Evolutionary conservation across 2,113 vertebrate genomes (phyloP), one percentile per base, ranked within the genome.

Genomic region (Suncus etruscus): DNA sequence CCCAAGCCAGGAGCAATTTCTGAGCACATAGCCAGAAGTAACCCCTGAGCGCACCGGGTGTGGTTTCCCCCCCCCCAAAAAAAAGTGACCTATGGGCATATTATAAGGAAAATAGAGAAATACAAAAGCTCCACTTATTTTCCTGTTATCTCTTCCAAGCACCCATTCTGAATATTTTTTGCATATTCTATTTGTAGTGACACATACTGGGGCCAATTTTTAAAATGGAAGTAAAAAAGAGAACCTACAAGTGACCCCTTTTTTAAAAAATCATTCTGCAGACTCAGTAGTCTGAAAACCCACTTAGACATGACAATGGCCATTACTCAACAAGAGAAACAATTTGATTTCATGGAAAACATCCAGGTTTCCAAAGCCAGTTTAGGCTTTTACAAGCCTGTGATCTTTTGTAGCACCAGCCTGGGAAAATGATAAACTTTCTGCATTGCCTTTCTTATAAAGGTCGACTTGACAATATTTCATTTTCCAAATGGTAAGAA

Each of bases 261-360:
- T 25, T 87, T 94, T 54, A 25, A 78, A 94, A 86, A 79, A 27
- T 16, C 54, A 79, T 75, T 75, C 11, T 63, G 24, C 11, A 8
- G 51, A 91, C n/a, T 10, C 3, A 63, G n/a, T 92, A 78, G 70
- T 77, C 77, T 84, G 48, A 80, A 92, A 79, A 88, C 74, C 69
- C 78, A 4, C 24, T 78, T 73, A 82, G 39, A 58, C n/a, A 65
- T 47, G 18, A 45, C 68, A 63, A 47, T 47, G 27, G 6, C 1
- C 48, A n/a, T 27, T 66, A 31, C 16, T 66, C 47, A 6, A 18
- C 32, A 51, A 61, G 29, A 48, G 45, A 85, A 78, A 31, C 68
- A 47, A 48, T 50, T 22, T 61, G 73, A 32, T 20, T 8, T 1
- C 11, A 48, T 20, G 51, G 45, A 68, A 50, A 61, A 48, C 61